These are phyloP conservation scores for Poeciliopsis prolifica DNA, from an alignment of 2,113 vertebrate species.

Conservation along the genomic window DNA sequence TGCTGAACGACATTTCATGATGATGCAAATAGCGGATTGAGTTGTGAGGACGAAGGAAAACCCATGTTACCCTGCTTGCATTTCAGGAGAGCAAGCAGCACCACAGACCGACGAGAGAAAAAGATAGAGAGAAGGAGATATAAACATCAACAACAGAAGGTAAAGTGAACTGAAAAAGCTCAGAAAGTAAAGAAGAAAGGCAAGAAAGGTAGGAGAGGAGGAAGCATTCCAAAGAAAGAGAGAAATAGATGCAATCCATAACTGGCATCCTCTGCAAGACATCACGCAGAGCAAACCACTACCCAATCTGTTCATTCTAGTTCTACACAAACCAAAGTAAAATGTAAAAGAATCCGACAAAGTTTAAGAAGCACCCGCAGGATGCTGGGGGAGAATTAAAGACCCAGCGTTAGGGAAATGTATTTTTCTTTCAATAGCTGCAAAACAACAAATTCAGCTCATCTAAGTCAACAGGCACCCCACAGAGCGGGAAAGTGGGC, in stretches of 20 bases:
- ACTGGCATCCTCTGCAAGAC: conserved; percentile 77
- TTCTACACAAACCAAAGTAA: conserved; percentile 61
- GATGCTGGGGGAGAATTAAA: conserved; percentile 46
- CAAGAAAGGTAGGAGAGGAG: conserved; percentile 34
- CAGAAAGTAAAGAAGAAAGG: conserved; percentile 43
- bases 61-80: conserved; percentile 73
- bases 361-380: conserved; percentile 76
- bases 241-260: conserved; percentile 72
- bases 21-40: background rate
- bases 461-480: conserved; percentile 49
- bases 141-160: conserved; percentile 70
- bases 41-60: conserved; percentile 14
- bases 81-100: conserved; percentile 69
- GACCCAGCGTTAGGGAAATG: conserved; percentile 38
- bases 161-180: conserved; percentile 55
- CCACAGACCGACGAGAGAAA: conserved; percentile 60
- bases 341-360: conserved; percentile 47
- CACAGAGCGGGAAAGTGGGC: conserved; percentile 25
- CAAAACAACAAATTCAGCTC: conserved; percentile 45
- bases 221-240: conserved; percentile 75
- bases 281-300: conserved; percentile 73
- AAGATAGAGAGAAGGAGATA: conserved; percentile 63
- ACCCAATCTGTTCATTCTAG: conserved; percentile 62
- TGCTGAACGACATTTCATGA: background rate
- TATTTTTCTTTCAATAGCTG: conserved; percentile 38